phyloP scores from a whole-genome alignment of 37 sponge, comb jelly and placozoan genomes.

The Oopsacas minuta region DNA sequence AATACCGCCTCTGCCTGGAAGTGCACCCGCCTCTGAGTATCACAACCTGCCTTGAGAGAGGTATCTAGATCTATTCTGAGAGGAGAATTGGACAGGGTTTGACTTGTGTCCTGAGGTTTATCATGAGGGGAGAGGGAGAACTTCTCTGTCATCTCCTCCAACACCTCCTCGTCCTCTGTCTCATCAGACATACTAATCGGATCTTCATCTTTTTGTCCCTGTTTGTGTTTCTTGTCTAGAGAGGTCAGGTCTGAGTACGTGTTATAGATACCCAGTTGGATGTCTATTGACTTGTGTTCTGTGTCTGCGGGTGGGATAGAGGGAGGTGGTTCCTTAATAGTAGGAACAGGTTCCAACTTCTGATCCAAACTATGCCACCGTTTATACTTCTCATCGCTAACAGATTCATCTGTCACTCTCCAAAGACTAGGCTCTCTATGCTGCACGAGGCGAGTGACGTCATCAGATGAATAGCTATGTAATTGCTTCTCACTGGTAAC shows the following conservation, averaged over 20 bases:
- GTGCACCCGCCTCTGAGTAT: conserved; percentile 19
- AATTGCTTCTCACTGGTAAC: too few species aligned
- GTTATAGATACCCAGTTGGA: background rate
- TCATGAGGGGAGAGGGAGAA: conserved; percentile 3
- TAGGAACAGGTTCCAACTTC: background rate
- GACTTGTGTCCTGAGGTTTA: background rate
- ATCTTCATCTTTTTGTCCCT: background rate
- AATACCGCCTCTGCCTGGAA: conserved; percentile 44
- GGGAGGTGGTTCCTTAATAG: background rate
- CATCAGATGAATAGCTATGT: background rate
- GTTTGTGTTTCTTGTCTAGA: background rate
- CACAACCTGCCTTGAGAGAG: conserved; percentile 5
- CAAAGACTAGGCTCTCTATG: background rate
- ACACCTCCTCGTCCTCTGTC: background rate
- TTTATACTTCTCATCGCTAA: too few species aligned
- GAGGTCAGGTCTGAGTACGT: conserved; percentile 3
- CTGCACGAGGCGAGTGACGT: background rate
- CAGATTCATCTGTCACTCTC: background rate
- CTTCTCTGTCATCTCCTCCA: conserved; percentile 17
- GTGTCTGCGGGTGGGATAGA: too few species aligned
- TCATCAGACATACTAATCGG: background rate
- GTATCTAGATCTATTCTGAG: background rate
- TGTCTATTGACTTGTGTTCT: background rate
- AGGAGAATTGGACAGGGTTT: background rate
- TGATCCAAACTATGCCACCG: background rate